Base-by-base conservation (phyloP, 2,113 vertebrate genomes). In the Campylomormyrus tamandua region DNA sequence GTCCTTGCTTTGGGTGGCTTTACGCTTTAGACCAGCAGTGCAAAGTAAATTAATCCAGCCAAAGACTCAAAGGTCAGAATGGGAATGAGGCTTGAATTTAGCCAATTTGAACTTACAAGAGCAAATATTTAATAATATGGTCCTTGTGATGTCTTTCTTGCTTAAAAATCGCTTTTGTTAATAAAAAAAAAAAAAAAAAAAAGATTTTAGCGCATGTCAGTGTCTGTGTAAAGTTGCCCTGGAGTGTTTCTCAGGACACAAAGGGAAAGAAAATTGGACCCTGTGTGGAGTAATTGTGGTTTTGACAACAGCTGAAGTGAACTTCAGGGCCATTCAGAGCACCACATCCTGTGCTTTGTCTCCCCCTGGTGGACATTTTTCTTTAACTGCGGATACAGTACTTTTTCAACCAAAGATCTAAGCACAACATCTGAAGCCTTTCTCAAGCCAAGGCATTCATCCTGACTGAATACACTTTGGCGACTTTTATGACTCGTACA, bases 321-420 rank as follows among this genome's bases (percentile, higher is more conserved):
- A 86, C 83, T 86, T 24, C 46, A 15, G 49, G 13, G 46, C n/a
- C 84, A 52, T 31, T n/a, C 15, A 87, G 24, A 85, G n/a, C 15
- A 0, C 7, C 1, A n/a, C 50, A 10, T 8, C 13, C 15, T 52
- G 50, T 56, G 85, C 11, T 35, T 53, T 87, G 85, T 53, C 85
- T 13, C 85, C 85, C 85, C 17, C 85, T 62, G 84, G 89, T 19
- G 7, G 3, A 31, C 86, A 48, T 87, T 90, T 48, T 9, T 56
- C 8, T 83, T 83, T 17, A 89, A 91, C 90, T 90, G 89, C 70
- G 90, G 85, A 24, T 24, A 46, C 27, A n/a, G 7, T 11, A 27
- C n/a, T 48, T 86, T 86, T 49, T n/a, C 53, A n/a, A 49, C n/a
- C 5, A 17, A 31, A 50, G 50, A 48, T n/a, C 8, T 84, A 21